Evolutionary conservation across 1,140 invertebrate genomes (phyloP), one percentile per base, ranked within the genome.

Genomic region (Gryllus bimaculatus): DNA sequence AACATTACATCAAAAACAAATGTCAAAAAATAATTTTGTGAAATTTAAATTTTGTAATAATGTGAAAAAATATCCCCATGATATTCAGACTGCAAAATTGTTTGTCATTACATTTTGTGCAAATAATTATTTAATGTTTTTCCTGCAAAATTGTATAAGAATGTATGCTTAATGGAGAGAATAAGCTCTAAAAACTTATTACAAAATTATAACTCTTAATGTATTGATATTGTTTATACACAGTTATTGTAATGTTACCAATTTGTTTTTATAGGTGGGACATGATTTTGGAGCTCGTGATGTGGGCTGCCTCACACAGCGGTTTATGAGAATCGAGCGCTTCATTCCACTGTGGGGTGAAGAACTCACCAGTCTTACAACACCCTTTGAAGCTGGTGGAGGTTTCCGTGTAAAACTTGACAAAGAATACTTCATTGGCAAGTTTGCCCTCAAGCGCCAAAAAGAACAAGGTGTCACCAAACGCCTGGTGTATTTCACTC

Each of bases 371-470:
- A 90, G 91, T 76, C 90, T 89, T 78, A 91, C 92, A 6, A 95
- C 93, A 10, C 94, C 94, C 0, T 89, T 91, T 74, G 93, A 95
- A 87, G 93, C 92, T 83, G 93, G 92, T 49, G 87, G 91, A 82
- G 88, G 88, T 13, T 93, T 93, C 84, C 88, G 91, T 81, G 92
- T 95, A 8, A 92, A 92, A 85, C 87, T 94, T 81, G 88, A 93
- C 82, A 89, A 90, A 83, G 84, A 80, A 18, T 87, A 92, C 84
- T 95, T 94, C 83, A 92, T 94, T 82, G 93, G 93, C 8, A 92
- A 91, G 85, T 88, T 89, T 81, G 93, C 93, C 6, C 84, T 96
- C 15, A 83, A 92, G 81, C 86, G 87, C 81, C 93, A 95, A 84
- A 91, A 91, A 83, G 85, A 90, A 76, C 85, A 89, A 80, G 93